phyloP scores from a whole-genome alignment of 2,113 vertebrate species.

The Lophochroa leadbeateri region DNA sequence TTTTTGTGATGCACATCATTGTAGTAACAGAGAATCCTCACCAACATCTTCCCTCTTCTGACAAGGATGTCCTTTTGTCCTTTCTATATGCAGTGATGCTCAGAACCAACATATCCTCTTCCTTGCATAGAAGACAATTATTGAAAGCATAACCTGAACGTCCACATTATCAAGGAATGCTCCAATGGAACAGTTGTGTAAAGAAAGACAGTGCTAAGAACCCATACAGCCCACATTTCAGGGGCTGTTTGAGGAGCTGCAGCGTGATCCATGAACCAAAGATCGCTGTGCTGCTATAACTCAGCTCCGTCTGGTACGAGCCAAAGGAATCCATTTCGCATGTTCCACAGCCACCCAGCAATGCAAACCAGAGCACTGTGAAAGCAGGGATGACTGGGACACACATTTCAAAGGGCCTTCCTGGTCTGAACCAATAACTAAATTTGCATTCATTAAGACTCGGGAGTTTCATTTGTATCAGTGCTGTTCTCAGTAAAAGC shows the following conservation, averaged over 20 bases:
- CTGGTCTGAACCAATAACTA: not conserved
- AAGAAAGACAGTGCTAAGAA: not conserved
- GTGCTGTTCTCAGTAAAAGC: not conserved
- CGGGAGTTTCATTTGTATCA: not conserved
- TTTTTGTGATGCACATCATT: fast-evolving
- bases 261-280: not conserved
- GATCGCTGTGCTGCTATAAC: not conserved
- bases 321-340: not conserved
- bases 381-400: not conserved
- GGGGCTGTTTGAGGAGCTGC: fast-evolving
- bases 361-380: not conserved
- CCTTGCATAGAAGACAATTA: not conserved
- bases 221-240: fast-evolving
- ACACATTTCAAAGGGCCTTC: not conserved
- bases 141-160: not conserved
- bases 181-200: not conserved
- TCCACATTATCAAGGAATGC: fast-evolving
- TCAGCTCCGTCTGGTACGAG: not conserved
- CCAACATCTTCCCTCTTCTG: not conserved
- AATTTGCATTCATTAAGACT: not conserved
- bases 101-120: not conserved
- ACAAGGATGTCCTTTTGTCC: not conserved
- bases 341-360: not conserved
- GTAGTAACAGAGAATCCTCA: not conserved
- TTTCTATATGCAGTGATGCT: fast-evolving